Conservation (phyloP, 1,140 invertebrate genomes). For the Drosophila tsacasi region DNA sequence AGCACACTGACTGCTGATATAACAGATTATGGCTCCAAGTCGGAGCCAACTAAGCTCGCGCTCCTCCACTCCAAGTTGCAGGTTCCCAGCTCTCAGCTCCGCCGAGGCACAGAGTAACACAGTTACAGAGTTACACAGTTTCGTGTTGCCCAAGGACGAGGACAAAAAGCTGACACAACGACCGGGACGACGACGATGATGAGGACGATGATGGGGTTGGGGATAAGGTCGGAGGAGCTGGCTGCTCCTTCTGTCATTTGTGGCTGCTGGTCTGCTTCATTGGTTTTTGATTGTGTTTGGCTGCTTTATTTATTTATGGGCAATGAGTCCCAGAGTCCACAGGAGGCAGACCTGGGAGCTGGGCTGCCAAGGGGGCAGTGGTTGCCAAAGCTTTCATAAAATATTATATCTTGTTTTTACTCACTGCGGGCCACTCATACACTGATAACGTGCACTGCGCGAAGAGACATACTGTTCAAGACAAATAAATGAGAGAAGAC, state of each 20-base stretch:
- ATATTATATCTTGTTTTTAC: conserved; percentile 76
- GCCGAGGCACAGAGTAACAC: not conserved
- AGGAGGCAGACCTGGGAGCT: not conserved
- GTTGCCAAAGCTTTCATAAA: conserved; percentile 64
- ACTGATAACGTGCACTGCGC: conserved; percentile 3
- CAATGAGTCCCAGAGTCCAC: conserved; percentile 36
- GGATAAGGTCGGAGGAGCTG: conserved; percentile 11
- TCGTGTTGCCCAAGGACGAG: conserved; percentile 24
- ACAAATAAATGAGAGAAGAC: no score
- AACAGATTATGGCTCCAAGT: conserved; percentile 31
- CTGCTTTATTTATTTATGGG: conserved; percentile 80
- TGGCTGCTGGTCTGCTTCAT: conserved; percentile 76
- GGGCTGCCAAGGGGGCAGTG: conserved; percentile 6
- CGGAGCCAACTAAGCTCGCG: conserved; percentile 18
- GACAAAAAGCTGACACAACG: conserved; percentile 33
- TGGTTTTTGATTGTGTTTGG: conserved; percentile 82
- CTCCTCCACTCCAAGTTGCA: not conserved
- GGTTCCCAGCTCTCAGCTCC: conserved; percentile 3
- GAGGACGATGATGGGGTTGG: conserved; percentile 20
- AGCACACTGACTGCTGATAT: not conserved
- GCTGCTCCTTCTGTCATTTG: conserved; percentile 65
- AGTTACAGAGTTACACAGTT: conserved; percentile 1
- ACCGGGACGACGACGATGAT: conserved; percentile 17
- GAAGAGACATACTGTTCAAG: no score
- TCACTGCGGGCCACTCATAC: conserved; percentile 28